A percentile compares a stretch with the other conserved stretches of the same genome.
phyloP scores from a whole-genome alignment of 1,140 invertebrate species.

The Pogonus chalceus region DNA sequence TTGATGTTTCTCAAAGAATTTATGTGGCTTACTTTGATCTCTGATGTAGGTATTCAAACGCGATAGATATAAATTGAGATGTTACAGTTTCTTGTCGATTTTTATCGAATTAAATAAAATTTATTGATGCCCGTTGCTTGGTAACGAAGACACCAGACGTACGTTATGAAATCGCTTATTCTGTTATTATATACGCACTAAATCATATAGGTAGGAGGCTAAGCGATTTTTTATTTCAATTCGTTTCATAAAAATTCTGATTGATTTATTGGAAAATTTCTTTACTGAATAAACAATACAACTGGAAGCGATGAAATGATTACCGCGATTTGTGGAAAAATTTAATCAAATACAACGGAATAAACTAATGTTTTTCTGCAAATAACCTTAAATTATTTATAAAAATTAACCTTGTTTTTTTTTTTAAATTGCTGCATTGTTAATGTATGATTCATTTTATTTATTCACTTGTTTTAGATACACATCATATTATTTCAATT shows the following conservation, averaged over 20 bases:
- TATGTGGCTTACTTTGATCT: conserved; percentile 17
- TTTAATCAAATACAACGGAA: no score
- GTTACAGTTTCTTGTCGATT: conserved; percentile 17
- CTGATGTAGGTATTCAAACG: conserved; percentile 19
- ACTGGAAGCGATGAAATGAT: no score
- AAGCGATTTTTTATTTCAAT: not conserved
- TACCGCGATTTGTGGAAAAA: no score
- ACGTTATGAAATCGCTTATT: not conserved
- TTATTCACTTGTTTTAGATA: no score
- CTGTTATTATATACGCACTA: not conserved
- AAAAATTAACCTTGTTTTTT: no score
- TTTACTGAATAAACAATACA: no score
- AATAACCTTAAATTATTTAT: no score
- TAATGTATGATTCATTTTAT: no score
- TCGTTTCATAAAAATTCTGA: not conserved
- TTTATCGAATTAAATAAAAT: conserved; percentile 7
- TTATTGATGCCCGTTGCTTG: not conserved
- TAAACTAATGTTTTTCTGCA: no score
- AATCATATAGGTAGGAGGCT: not conserved
- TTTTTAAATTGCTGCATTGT: no score
- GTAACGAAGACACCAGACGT: not conserved
- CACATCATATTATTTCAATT: no score
- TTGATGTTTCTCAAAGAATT: conserved; percentile 19
- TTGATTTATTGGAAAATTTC: not conserved
- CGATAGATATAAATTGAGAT: conserved; percentile 24